Evolutionary conservation across 2,797 vertebrate genomes (phyloP), one percentile per base, ranked within the genome.

Genomic region (Oreochromis grahami): DNA sequence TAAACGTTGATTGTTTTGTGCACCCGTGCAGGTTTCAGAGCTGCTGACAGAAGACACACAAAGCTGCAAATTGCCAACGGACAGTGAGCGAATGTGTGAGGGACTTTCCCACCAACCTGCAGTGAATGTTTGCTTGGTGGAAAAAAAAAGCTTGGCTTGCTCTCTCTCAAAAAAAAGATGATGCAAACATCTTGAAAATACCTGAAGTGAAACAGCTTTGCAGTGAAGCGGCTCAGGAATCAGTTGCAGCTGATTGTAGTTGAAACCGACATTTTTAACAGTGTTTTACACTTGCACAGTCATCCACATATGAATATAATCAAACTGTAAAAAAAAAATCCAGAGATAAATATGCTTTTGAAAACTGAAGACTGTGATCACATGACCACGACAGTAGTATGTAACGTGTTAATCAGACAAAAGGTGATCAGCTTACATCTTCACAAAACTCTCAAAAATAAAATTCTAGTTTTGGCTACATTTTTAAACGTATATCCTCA

Each of bases 401-500:
- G 1, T 14, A 50, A 74, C 3, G 45, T n/a, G 45, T 74, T 13
- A 50, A 74, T 4, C 26, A 32, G 68, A 50, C 68, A 74, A 74
- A 50, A 50, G 26, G 45, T 13, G 45, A 74, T 50, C 26, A n/a
- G 15, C 70, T 74, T 2, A 32, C 43, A 74, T 50, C 10, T 32
- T 74, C 43, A 74, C 43, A 50, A 48, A 74, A 45, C 38, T 74
- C 43, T 50, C 26, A 48, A 34, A 32, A 17, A 3, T 8, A n/a
- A 55, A 65, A 77, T 14, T 24, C 76, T 24, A 76, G 10, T 14
- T 51, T 72, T 6, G 19, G 21, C 52, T 55, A 58, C 7, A 26
- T 48, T 86, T 52, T 7, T 65, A 41, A 45, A 26, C 29, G 4
- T 17, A 82, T 74, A 85, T 91, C 72, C 87, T 89, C 84, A 78